Conservation (phyloP, 2,888 invertebrate genomes). For the Thyatira batis region DNA sequence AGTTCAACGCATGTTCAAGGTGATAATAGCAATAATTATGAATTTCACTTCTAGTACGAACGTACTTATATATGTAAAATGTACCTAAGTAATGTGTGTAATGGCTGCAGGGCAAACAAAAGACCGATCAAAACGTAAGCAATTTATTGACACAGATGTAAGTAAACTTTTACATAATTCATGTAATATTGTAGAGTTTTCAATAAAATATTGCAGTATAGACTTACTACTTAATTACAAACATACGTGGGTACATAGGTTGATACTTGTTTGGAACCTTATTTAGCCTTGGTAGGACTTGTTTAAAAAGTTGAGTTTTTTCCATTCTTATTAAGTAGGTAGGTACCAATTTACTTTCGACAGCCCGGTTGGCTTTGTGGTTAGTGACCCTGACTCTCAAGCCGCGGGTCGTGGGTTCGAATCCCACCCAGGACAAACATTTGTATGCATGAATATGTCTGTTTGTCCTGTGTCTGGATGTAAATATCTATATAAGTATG, state of each 20-base stretch:
- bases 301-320: not conserved
- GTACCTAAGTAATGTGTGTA: not conserved
- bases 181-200: not conserved
- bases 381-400: too few relatives aligned
- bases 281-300: not conserved
- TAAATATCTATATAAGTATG: too few relatives aligned
- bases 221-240: not conserved
- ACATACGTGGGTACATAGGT: not conserved
- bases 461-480: too few relatives aligned
- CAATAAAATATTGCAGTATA: not conserved
- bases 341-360: too few relatives aligned
- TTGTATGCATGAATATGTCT: too few relatives aligned
- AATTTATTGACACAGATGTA: slow-evolving; percentile 1
- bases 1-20: not conserved
- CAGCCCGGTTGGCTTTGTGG: too few relatives aligned
- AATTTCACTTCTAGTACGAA: not conserved
- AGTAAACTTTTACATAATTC: not conserved
- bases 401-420: too few relatives aligned
- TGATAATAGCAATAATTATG: not conserved
- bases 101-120: not conserved
- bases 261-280: not conserved
- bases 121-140: not conserved
- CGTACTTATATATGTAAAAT: not conserved
- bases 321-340: too few relatives aligned
- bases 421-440: too few relatives aligned